Conservation (phyloP, 2,888 invertebrate species). For the Eilema sororculum region DNA sequence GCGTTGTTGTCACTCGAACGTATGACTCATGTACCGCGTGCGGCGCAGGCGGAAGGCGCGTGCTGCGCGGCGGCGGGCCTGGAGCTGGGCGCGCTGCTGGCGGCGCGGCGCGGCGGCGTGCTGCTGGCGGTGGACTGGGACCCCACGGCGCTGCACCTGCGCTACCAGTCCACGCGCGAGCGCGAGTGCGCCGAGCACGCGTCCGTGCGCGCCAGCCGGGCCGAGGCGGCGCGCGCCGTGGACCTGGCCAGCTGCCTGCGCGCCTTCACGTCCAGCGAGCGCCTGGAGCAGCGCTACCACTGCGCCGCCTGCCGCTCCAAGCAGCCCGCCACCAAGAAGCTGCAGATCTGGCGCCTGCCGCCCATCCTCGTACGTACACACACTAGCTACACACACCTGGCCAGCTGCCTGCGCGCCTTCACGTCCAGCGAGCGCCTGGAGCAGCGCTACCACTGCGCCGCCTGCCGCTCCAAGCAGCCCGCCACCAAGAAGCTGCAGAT, state of each 20-base stretch:
- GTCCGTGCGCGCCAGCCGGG: slow-evolving; percentile 90
- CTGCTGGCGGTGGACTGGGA: slow-evolving; percentile 97
- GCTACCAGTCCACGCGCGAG: slow-evolving; percentile 93
- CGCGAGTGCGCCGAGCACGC: slow-evolving; percentile 92
- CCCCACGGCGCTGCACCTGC: slow-evolving; percentile 96
- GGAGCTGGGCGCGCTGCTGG: slow-evolving; percentile 52
- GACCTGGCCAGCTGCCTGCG: slow-evolving; percentile 93
- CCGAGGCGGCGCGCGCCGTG: slow-evolving; percentile 93
- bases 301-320: too few species aligned
- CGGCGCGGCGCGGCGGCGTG: slow-evolving; percentile 51
- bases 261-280: too few species aligned
- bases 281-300: too few species aligned
- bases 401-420: too few species aligned
- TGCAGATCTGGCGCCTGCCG: slow-evolving; percentile 96
- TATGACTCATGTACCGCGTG: too few species aligned
- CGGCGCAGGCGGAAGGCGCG: slow-evolving; percentile 26
- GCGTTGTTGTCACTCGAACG: too few species aligned
- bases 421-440: background rate
- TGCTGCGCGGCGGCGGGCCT: slow-evolving; percentile 29
- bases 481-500: too few species aligned
- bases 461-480: too few species aligned
- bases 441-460: too few species aligned
- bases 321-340: slow-evolving; percentile 94
- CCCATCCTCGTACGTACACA: slow-evolving; percentile 91
- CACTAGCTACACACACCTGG: background rate